Evolutionary conservation across 2,113 vertebrate species (phyloP), one percentile per base, ranked within the genome.

Genomic region (Eclectus roratus): DNA sequence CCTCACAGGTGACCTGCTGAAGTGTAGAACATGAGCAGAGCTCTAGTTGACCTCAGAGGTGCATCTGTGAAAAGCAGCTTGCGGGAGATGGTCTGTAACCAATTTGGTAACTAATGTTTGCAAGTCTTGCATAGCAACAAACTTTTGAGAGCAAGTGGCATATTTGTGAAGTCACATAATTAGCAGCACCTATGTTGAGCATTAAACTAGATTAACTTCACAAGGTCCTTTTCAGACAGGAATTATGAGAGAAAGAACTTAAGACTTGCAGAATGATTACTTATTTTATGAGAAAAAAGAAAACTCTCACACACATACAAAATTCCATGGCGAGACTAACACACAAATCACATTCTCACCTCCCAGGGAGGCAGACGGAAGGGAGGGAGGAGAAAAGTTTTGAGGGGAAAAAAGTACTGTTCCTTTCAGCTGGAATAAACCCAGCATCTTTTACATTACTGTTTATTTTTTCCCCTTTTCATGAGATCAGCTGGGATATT

Each of bases 401-500:
- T 74, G 91, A 65, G 39, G n/a, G 23, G 29, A 66, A 70, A 47
- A 60, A 33, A 25, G 13, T 72, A 66, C 78, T 64, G 71, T 74
- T 96, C 44, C 21, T 80, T 88, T 93, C 69, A 56, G 27, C 53
- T 60, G 86, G 91, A 94, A 80, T 33, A 94, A 77, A 73, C 16
- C 66, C 91, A 97, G 23, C 46, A 82, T 88, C 77, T 91, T 93
- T 92, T 70, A 96, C 72, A 81, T 78, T 88, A 64, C 84, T 80
- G 85, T 80, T 94, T 87, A 81, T 96, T 96, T 80, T 74, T 63
- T 29, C 3, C 19, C 33, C 33, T 76, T 83, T 97, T 96, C 73
- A 85, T 82, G 86, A 96, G 71, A 96, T 94, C 96, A 92, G 85
- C 77, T 93, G 82, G 86, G 78, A 70, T 71, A 94, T 93, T 96